phyloP scores from a whole-genome alignment of 2,888 invertebrate species.

The Colostygia pectinataria region DNA sequence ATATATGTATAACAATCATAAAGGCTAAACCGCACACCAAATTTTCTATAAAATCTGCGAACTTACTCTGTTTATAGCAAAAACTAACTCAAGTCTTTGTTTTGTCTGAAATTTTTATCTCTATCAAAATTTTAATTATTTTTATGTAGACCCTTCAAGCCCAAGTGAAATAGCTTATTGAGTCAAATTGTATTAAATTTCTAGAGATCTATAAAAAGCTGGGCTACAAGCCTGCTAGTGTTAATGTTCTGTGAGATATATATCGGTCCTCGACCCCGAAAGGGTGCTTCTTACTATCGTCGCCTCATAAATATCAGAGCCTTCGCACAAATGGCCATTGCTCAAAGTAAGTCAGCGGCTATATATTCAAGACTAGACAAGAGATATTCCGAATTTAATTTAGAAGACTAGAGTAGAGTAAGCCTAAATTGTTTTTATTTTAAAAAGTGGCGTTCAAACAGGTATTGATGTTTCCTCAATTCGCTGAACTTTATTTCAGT shows the following conservation, averaged over 20 bases:
- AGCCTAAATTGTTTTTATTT: conserved; percentile 3
- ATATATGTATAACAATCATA: no score
- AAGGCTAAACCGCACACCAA: not conserved
- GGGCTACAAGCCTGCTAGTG: no score
- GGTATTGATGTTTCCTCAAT: no score
- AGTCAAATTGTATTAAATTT: conserved; percentile 1
- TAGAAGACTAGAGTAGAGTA: not conserved
- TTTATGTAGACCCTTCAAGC: not conserved
- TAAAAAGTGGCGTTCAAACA: no score
- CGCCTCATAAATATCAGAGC: conserved; percentile 17
- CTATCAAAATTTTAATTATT: not conserved
- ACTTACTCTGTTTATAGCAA: not conserved
- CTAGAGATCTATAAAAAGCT: conserved; percentile 17
- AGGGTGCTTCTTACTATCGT: conserved; percentile 13
- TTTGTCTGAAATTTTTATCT: no score
- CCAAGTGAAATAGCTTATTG: not conserved
- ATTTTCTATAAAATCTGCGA: conserved; percentile 1
- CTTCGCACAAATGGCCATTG: conserved; percentile 11
- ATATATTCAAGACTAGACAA: conserved; percentile 16
- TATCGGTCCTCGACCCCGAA: conserved; percentile 21
- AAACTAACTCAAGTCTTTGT: no score
- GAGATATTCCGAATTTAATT: not conserved
- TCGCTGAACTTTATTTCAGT: no score
- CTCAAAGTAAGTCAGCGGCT: not conserved
- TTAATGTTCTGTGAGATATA: conserved; percentile 20